A percentile compares a stretch with the other conserved stretches of the same genome.
phyloP scores from a whole-genome alignment of 2,888 invertebrate genomes.

The Fragum whitleyi region DNA sequence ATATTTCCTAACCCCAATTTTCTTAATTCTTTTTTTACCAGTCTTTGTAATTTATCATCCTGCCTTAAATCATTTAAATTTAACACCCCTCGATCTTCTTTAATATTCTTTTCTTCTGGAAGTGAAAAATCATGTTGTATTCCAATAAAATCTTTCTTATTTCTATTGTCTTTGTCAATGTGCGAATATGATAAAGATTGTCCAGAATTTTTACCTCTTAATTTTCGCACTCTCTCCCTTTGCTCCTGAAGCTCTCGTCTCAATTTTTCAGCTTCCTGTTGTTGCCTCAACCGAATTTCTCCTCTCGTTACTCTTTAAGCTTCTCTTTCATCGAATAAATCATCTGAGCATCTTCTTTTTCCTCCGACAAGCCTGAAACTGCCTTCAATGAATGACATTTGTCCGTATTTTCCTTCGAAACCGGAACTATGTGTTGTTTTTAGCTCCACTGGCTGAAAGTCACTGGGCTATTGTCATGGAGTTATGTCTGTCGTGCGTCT shows the following conservation, averaged over 20 bases:
- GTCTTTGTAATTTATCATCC: neutral
- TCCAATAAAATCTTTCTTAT: too few species aligned
- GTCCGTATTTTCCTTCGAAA: neutral
- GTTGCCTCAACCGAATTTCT: neutral
- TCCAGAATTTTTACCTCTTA: constrained; percentile 4
- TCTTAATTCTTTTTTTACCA: neutral
- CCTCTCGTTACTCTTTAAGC: neutral
- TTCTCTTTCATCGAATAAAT: neutral
- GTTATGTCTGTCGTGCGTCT: too few species aligned
- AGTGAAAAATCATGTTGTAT: too few species aligned
- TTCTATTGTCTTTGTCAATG: too few species aligned
- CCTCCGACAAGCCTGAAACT: neutral
- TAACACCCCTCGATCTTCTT: neutral
- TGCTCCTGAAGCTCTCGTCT: neutral
- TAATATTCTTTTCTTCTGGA: neutral
- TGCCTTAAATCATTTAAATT: neutral
- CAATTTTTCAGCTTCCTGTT: neutral
- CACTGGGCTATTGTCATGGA: too few species aligned
- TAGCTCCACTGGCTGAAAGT: too few species aligned
- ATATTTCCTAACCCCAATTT: neutral
- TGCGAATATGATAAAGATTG: too few species aligned
- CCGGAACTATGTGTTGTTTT: neutral
- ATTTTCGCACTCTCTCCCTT: neutral
- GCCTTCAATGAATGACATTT: neutral
- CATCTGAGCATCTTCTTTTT: neutral